Conservation (phyloP, 2,888 invertebrate species). For the Coleophora deauratella region DNA sequence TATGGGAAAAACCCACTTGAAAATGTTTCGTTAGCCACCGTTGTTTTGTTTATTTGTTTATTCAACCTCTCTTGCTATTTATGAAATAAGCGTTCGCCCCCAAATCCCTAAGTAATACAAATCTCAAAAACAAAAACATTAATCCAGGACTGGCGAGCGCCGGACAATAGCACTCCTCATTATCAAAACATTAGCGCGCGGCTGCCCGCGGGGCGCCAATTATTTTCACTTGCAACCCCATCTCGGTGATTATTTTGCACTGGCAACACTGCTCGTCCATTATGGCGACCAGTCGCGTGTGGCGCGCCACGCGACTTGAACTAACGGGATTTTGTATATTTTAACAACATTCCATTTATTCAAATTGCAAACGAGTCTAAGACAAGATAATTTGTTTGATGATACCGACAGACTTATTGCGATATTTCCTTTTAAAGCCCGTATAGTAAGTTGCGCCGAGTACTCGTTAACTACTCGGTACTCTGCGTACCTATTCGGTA, state of each 20-base stretch:
- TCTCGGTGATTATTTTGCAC: constrained; percentile 45
- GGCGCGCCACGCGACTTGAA: constrained; percentile 22
- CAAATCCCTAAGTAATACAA: constrained; percentile 31
- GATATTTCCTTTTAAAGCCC: too few species aligned
- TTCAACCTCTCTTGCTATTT: constrained; percentile 30
- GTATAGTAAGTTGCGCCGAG: too few species aligned
- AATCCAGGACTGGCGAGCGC: constrained; percentile 27
- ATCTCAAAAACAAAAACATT: constrained; percentile 60
- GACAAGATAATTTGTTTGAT: constrained; percentile 9
- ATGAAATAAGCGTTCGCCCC: constrained; percentile 31
- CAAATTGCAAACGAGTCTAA: constrained; percentile 8
- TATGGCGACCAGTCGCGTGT: constrained; percentile 46
- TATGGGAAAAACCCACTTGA: background rate
- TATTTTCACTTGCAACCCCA: constrained; percentile 64
- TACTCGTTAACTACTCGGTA: too few species aligned
- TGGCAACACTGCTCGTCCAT: constrained; percentile 59
- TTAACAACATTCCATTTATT: constrained; percentile 19
- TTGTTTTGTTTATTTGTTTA: constrained; percentile 33
- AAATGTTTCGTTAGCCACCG: background rate
- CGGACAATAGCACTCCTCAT: constrained; percentile 59
- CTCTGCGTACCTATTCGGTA: too few species aligned
- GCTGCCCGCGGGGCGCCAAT: constrained; percentile 67
- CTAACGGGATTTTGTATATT: constrained; percentile 29
- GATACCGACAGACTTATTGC: background rate
- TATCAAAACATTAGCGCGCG: constrained; percentile 67